These are phyloP conservation scores for Abrostola tripartita DNA, from an alignment of 2,888 invertebrate genomes.

Conservation along the genomic window DNA sequence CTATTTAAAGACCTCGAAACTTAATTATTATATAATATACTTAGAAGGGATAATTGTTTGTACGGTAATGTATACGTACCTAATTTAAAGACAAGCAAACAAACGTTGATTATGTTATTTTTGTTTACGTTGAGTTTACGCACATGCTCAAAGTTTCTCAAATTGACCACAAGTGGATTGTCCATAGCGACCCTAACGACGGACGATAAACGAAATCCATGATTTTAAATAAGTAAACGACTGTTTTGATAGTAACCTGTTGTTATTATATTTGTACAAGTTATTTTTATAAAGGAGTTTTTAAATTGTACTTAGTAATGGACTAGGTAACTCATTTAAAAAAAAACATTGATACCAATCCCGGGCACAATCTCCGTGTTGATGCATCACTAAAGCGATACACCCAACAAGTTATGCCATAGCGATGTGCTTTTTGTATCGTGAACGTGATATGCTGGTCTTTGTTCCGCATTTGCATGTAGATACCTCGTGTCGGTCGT, in stretches of 20 bases:
- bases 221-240: not conserved
- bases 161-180: not conserved
- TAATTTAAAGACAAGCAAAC: no score
- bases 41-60: no score
- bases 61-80: no score
- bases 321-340: not conserved
- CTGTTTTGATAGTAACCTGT: not conserved
- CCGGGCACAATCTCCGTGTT: not conserved
- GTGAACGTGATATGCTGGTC: slow-evolving; percentile 31
- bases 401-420: slow-evolving; percentile 41
- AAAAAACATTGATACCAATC: not conserved
- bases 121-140: no score
- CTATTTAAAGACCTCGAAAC: no score
- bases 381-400: slow-evolving; percentile 39
- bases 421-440: slow-evolving; percentile 38
- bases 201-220: not conserved
- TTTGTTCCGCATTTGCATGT: slow-evolving; percentile 50
- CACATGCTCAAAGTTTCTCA: not conserved
- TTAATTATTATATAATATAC: no score
- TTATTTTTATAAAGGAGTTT: no score
- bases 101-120: no score
- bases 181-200: not conserved
- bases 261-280: not conserved
- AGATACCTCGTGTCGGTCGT: slow-evolving; percentile 50
- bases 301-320: no score